Evolutionary conservation across 2,797 vertebrate genomes (phyloP), one percentile per base, ranked within the genome.

Genomic region (Myiotriccus ornatus): DNA sequence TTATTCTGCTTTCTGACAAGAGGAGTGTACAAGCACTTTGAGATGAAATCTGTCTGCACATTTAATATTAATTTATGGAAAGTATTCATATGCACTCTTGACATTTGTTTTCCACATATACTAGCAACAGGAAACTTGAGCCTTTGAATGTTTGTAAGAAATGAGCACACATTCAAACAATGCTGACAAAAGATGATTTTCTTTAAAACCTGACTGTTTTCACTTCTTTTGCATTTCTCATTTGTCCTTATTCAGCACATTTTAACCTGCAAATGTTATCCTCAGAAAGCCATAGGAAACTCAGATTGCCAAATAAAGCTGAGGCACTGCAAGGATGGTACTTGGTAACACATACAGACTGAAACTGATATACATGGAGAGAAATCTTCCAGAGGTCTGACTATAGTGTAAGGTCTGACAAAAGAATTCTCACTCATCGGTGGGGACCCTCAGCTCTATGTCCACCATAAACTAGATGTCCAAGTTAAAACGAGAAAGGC

Each of bases 11-110:
- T 90, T 88, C 77, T 93, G 83, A 93, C 80, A 91, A 76, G 74
- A 84, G 56, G 52, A 57, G 34, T 56, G 30, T 49, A 84, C 7
- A 2, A 93, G 56, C 70, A 74, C 63, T 93, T 90, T 52, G 73
- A 96, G 80, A 82, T 79, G 41, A 94, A 95, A 69, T 71, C 62
- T 68, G 62, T 57, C 19, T 59, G 77, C 57, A 70, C 23, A 77
- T 91, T 95, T 93, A 90, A 90, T 89, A 96, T 94, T 96, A 70
- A 94, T 95, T 94, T 93, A 93, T 92, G 81, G 78, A 71, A 91
- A 94, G 71, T 59, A 89, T 13, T 93, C 89, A 73, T 50, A n/a
- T 91, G 87, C 65, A 94, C 60, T 68, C 78, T 87, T 94, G 91
- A 84, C 52, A 94, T 94, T 94, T 89, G 74, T 93, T 95, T 94